These are phyloP conservation scores for Kradibia gibbosae DNA, from an alignment of 1,140 invertebrate species.

Conservation along the genomic window DNA sequence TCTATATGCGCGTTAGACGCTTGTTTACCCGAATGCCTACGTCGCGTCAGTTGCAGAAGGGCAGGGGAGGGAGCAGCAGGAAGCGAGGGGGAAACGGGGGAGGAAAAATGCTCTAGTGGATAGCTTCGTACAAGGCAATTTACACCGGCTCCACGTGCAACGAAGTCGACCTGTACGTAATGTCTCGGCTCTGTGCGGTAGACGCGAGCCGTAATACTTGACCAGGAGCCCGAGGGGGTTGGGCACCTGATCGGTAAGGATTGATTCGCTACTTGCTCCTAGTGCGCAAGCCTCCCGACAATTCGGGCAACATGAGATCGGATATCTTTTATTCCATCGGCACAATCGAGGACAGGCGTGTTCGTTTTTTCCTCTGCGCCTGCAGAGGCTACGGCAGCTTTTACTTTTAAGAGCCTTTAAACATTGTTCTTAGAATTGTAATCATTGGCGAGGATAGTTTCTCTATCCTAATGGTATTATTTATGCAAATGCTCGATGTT, in stretches of 20 bases:
- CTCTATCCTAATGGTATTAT: background rate
- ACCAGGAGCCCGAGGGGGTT: constrained; percentile 7
- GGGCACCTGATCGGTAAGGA: background rate
- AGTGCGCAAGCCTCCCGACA: background rate
- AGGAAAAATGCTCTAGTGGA: background rate
- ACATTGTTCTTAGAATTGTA: too few relatives aligned
- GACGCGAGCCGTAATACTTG: constrained; percentile 50
- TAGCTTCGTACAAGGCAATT: constrained; percentile 33
- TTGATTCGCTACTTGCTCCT: constrained; percentile 43
- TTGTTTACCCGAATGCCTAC: background rate
- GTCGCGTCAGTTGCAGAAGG: background rate
- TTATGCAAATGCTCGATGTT: background rate
- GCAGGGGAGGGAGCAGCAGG: background rate
- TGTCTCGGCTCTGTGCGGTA: constrained; percentile 52
- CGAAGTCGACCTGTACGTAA: constrained; percentile 48
- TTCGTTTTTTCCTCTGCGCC: too few relatives aligned
- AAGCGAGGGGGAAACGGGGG: background rate
- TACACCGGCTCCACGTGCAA: constrained; percentile 50
- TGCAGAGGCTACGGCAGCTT: too few relatives aligned
- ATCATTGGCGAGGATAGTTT: too few relatives aligned
- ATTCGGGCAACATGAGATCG: background rate
- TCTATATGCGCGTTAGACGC: background rate
- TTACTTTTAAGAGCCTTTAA: too few relatives aligned
- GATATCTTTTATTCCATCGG: background rate
- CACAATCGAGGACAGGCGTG: too few relatives aligned